Base-by-base conservation (phyloP, 2,113 vertebrate species). In the Symphodus melops region DNA sequence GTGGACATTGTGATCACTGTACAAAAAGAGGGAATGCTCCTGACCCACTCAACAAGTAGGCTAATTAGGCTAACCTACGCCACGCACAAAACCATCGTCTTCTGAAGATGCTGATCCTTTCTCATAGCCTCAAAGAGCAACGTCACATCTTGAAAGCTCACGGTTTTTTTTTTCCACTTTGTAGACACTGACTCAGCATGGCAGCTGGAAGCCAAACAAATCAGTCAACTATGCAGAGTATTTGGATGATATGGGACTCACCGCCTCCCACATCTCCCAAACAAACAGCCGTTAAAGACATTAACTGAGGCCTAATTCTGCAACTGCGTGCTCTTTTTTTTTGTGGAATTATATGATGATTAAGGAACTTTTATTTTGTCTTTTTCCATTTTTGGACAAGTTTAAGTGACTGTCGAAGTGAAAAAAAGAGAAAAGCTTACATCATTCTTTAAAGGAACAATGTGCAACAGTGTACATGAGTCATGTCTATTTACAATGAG, bases 201-300 rank as follows among this genome's bases (percentile, higher is more conserved):
- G 37, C n/a, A 42, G 39, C 59, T 73, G 64, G 37, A 54, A 20
- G 41, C 9, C 36, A 1, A 12, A 70, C 17, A 55, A 60, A 68
- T 73, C 25, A 36, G 28, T 0, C 17, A 75, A 61, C 28, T 78
- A 70, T 74, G 59, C 0, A 1, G 13, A 56, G 55, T 8, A 83
- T 60, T 69, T 69, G 28, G 54, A 56, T 55, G 75, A 36, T 56
- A 11, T 11, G 36, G 37, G 57, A 57, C 12, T 12, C 9, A 25
- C 42, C 62, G 52, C 21, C 16, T 64, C 60, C 56, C 36, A 61
- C 59, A 49, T 17, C 5, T 65, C 41, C 14, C 1, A 1, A 33
- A 25, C 9, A 10, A 23, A 19, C n/a, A 20, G 36, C n/a, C 9
- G 14, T 21, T 56, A 7, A 33, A 61, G 12, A 68, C 13, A 20